These are phyloP conservation scores for Myotis lucifugus DNA, from an alignment of 2,113 vertebrate genomes.

Conservation along the genomic window DNA sequence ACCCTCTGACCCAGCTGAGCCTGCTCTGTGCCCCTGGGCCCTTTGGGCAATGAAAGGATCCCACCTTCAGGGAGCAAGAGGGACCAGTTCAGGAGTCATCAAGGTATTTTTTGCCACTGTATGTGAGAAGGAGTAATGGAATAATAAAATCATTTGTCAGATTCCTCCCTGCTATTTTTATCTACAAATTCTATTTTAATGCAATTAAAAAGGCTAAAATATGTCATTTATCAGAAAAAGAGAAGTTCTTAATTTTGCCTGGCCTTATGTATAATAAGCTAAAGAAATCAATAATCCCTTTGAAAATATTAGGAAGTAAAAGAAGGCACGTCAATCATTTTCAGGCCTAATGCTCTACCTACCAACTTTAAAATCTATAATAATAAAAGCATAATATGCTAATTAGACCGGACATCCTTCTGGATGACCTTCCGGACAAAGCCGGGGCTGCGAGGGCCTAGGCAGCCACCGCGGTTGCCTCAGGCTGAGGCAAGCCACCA, in stretches of 20 bases:
- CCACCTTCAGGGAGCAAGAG: not conserved
- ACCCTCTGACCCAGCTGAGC: not conserved
- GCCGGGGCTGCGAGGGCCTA: too few species aligned
- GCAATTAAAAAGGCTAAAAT: not conserved
- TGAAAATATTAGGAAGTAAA: not conserved
- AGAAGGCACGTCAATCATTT: not conserved
- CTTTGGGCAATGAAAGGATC: not conserved
- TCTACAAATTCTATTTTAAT: not conserved
- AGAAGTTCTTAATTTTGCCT: not conserved
- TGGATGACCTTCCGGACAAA: too few species aligned
- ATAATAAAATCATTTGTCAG: not conserved
- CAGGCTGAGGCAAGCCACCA: too few species aligned
- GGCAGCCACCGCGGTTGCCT: too few species aligned
- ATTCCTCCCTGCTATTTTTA: not conserved
- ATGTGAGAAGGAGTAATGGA: not conserved
- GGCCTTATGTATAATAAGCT: not conserved
- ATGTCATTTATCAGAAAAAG: not conserved
- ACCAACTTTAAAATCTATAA: not conserved
- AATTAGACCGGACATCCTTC: too few species aligned
- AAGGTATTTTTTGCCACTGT: not conserved
- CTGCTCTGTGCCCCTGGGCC: not conserved
- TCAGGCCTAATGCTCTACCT: not conserved
- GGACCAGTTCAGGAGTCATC: not conserved
- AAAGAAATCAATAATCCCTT: not conserved
- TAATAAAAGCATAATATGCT: too few species aligned